Base-by-base conservation (phyloP, 2,113 vertebrate genomes). In the Scalopus aquaticus region DNA sequence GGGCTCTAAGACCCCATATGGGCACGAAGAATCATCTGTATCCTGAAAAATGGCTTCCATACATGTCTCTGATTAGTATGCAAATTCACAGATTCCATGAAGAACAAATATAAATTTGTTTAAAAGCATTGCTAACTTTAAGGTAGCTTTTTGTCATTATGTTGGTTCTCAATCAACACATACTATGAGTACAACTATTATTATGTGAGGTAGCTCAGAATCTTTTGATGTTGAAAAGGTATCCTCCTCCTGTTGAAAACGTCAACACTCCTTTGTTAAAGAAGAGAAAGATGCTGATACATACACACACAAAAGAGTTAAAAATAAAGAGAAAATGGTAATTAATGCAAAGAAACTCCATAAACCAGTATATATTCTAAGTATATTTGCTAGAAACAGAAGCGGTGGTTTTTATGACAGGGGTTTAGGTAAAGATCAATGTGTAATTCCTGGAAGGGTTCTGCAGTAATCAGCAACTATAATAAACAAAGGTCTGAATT, bases 401-500 rank as follows among this genome's bases (percentile, higher is more conserved):
- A 84, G 65, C 49, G 70, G 62, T 13, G 15, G 17, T 58, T 72
- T 87, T 78, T 56, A 39, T 19, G n/a, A 83, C 46, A 3, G 42
- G 42, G 11, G 17, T 56, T 82, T 84, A 58, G 49, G 90, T 80
- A 77, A 91, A 77, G 67, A 72, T 73, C 37, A 49, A 46, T 49
- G 24, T 64, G 35, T 46, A n/a, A 93, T 73, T 95, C 51, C 72
- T 49, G 20, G 37, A 86, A 83, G 69, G 77, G 70, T 67, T 67
- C 74, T 67, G 28, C 73, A 91, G 64, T 69, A 46, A 56, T 85
- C 85, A 72, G 51, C 74, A 86, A 60, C 39, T 35, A 39, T 35
- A 35, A 49, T 54, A 86, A 84, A 65, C 62, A 84, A 92, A 93
- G 60, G 20, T 80, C 62, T 24, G 46, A 84, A 42, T 90, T 95